Evolutionary conservation across 2,888 invertebrate genomes (phyloP).

Genomic region (Acanthosepion esculentum): DNA sequence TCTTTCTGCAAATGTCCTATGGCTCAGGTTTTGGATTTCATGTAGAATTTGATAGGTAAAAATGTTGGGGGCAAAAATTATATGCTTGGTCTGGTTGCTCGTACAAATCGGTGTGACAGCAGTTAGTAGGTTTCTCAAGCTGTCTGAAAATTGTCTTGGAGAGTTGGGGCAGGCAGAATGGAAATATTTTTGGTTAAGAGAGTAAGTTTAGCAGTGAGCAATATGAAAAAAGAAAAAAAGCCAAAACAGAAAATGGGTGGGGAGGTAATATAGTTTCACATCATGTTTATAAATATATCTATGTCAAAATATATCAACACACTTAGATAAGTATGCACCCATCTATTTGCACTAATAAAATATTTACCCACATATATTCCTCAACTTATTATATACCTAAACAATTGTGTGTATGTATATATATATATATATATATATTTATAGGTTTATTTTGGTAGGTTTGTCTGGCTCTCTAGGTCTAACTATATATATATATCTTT

Average conservation of each 20-base stretch:
- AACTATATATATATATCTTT: no score
- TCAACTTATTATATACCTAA: no score
- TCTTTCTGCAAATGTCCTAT: not conserved
- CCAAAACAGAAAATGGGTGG: not conserved
- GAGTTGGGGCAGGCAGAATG: constrained; percentile 20
- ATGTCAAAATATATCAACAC: no score
- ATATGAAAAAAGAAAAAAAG: not conserved
- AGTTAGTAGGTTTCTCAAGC: constrained; percentile 1
- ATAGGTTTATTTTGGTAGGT: no score
- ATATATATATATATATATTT: not conserved
- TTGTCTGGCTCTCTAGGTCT: no score
- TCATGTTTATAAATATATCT: not conserved
- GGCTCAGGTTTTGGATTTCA: not conserved
- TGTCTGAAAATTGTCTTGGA: not conserved
- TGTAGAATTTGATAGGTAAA: constrained; percentile 33
- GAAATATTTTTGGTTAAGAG: not conserved
- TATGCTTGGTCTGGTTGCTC: constrained; percentile 33
- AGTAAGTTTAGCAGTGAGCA: not conserved
- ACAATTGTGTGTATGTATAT: not conserved
- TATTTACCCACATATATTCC: no score
- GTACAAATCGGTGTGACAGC: constrained; percentile 33
- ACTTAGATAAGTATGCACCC: no score
- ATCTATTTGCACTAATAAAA: no score
- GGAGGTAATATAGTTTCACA: not conserved
- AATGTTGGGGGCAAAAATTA: constrained; percentile 33